Evolutionary conservation across 2,797 vertebrate species (phyloP).

Genomic region (Diplodus puntazzo): DNA sequence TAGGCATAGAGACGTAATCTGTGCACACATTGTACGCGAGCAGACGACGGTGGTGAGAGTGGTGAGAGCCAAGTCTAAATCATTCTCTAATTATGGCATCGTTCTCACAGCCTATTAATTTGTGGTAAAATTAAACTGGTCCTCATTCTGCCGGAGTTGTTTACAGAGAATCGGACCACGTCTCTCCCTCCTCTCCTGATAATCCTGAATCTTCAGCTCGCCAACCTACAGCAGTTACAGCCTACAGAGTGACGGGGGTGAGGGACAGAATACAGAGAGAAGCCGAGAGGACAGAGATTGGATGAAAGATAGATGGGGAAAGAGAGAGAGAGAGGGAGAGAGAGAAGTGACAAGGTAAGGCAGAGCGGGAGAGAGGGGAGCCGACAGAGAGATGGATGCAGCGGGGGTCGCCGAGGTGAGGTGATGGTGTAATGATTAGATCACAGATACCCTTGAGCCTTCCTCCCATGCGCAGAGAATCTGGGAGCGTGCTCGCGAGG

Average conservation of each 20-base stretch:
- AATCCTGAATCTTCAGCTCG: conserved; percentile 34
- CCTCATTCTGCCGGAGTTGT: conserved; percentile 35
- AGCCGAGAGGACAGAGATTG: conserved; percentile 59
- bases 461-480: conserved; percentile 45
- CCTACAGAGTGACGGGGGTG: conserved; percentile 43
- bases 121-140: conserved; percentile 35
- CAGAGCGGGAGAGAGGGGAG: conserved; percentile 55
- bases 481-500: conserved; percentile 43
- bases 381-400: conserved; percentile 80
- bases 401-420: conserved; percentile 75
- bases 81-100: conserved; percentile 28
- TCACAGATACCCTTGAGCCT: conserved; percentile 82
- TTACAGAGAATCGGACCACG: conserved; percentile 15
- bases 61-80: conserved; percentile 1
- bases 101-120: conserved; percentile 31
- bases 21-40: conserved; percentile 2
- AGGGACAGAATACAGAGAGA: conserved; percentile 64
- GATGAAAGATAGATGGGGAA: conserved; percentile 71
- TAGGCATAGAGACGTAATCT: conserved; percentile 30
- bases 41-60: background rate
- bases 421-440: conserved; percentile 85
- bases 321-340: conserved; percentile 53
- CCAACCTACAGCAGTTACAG: conserved; percentile 42
- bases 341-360: conserved; percentile 63
- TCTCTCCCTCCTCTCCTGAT: conserved; percentile 9